Percentiles rank a stretch among this genome's conserved stretches.
Evolutionary conservation across 1,140 invertebrate species (phyloP).

Genomic region (Eumaeus atala): DNA sequence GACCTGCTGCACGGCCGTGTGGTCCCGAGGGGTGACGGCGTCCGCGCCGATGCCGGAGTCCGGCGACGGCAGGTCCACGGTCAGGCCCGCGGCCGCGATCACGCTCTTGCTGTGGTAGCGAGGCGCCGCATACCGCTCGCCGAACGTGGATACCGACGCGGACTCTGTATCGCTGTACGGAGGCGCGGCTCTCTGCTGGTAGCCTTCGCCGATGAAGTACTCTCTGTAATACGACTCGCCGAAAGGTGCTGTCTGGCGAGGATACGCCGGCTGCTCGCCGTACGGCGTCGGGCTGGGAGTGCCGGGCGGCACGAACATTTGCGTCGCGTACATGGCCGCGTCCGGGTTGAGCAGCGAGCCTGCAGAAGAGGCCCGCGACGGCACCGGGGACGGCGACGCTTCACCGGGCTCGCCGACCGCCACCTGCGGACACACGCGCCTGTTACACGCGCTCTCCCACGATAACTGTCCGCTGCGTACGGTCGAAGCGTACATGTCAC

Average conservation of each 20-base stretch:
- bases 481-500: conserved; percentile 70
- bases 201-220: conserved; percentile 65
- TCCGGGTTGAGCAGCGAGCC: conserved; percentile 70
- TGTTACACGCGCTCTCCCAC: conserved; percentile 71
- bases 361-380: conserved; percentile 63
- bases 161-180: conserved; percentile 60
- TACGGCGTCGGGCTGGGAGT: conserved; percentile 70
- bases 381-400: conserved; percentile 66
- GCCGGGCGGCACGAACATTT: conserved; percentile 71
- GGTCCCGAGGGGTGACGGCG: conserved; percentile 91
- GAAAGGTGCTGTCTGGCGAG: conserved; percentile 55
- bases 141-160: conserved; percentile 52
- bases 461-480: conserved; percentile 65
- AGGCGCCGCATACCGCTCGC: conserved; percentile 63
- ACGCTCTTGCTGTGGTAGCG: conserved; percentile 72
- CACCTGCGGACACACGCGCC: conserved; percentile 73
- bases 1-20: conserved; percentile 92
- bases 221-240: conserved; percentile 70
- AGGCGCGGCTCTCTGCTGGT: conserved; percentile 63
- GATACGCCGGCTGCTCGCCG: conserved; percentile 50
- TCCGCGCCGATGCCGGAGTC: conserved; percentile 94
- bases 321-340: conserved; percentile 69
- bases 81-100: conserved; percentile 82
- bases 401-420: conserved; percentile 63
- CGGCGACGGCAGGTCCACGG: conserved; percentile 92